Percentiles rank a stretch among this genome's conserved stretches.
phyloP scores from a whole-genome alignment of 2,888 invertebrate species.

The Galeruca laticollis region DNA sequence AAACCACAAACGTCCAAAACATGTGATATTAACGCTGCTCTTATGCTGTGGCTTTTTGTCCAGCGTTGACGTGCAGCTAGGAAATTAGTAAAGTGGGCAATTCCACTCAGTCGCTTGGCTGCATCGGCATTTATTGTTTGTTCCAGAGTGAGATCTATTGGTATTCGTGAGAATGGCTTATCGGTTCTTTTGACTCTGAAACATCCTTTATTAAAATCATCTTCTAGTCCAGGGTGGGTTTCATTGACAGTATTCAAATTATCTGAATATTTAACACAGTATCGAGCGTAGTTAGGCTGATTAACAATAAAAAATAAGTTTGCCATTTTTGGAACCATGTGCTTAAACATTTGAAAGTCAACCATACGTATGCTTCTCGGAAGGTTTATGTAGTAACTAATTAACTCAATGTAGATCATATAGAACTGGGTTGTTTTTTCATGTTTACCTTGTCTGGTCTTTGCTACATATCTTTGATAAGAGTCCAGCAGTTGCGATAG shows the following conservation, averaged over 20 bases:
- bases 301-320: conserved; percentile 17
- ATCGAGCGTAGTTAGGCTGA: conserved; percentile 28
- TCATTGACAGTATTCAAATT: conserved; percentile 19
- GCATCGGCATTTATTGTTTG: conserved; percentile 8
- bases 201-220: conserved; percentile 3
- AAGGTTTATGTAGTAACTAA: conserved; percentile 53
- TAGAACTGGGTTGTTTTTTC: conserved; percentile 58
- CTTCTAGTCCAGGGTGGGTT: conserved; percentile 21
- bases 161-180: conserved; percentile 16
- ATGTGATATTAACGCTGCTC: no score
- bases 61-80: conserved; percentile 3
- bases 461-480: conserved; percentile 38
- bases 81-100: conserved; percentile 8
- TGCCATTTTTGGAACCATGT: conserved; percentile 43
- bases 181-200: conserved; percentile 23
- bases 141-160: conserved; percentile 17
- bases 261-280: conserved; percentile 17
- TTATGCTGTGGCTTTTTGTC: conserved; percentile 4
- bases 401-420: conserved; percentile 51
- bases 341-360: conserved; percentile 54
- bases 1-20: conserved; percentile 11
- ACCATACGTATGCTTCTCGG: conserved; percentile 53
- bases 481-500: conserved; percentile 29
- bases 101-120: background rate
- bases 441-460: conserved; percentile 50